Conservation (phyloP, 1,140 invertebrate genomes). For the Ceratosolen fusciceps region DNA sequence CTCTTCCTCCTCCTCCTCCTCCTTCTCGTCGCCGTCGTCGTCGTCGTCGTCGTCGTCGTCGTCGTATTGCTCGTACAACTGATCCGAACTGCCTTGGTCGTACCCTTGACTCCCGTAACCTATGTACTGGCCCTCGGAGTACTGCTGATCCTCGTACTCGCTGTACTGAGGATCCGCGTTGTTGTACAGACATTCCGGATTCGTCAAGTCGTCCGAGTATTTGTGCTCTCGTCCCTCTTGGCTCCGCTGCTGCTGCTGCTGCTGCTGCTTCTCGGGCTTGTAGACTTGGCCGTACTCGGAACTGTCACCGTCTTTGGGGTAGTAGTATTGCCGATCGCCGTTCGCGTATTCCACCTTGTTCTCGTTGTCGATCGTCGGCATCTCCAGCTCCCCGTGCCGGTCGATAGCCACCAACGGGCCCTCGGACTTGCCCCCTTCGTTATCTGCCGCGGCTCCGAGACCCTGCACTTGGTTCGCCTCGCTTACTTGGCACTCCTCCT, state of each 20-base stretch:
- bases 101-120: slow-evolving; percentile 38
- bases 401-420: not conserved
- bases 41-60: too few species aligned
- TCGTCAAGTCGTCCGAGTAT: slow-evolving; percentile 49
- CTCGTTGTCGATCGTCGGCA: not conserved
- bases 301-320: not conserved
- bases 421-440: not conserved
- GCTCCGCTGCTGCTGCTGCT: slow-evolving; percentile 33
- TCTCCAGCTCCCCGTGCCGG: not conserved
- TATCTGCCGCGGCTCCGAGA: not conserved
- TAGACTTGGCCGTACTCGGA: slow-evolving; percentile 32
- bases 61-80: too few species aligned
- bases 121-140: slow-evolving; percentile 40
- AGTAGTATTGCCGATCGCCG: not conserved
- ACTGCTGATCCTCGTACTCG: slow-evolving; percentile 21
- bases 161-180: slow-evolving; percentile 29
- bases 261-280: not conserved
- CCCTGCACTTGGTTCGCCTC: not conserved
- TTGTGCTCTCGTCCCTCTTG: slow-evolving; percentile 40
- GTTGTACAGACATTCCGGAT: too few species aligned
- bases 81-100: slow-evolving; percentile 15
- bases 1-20: too few species aligned
- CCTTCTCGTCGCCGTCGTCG: too few species aligned
- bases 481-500: not conserved
- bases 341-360: not conserved